phyloP scores from a whole-genome alignment of 1,140 invertebrate species.

The Cepaea nemoralis region DNA sequence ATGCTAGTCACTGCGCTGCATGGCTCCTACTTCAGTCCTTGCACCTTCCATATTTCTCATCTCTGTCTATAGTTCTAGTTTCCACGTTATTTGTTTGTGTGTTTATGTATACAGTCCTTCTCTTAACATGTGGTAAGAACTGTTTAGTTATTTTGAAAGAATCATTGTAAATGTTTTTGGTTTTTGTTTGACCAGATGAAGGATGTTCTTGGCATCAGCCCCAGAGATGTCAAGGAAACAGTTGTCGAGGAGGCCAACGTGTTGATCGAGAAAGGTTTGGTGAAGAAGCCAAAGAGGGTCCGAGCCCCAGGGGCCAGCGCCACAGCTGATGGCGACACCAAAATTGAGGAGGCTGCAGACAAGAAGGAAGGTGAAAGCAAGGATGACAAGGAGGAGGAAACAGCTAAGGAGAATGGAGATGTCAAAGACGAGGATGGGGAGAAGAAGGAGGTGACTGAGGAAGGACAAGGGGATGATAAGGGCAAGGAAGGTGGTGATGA shows the following conservation, averaged over 20 bases:
- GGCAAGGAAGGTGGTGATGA: neutral
- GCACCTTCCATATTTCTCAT: too few species aligned
- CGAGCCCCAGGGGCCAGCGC: constrained; percentile 50
- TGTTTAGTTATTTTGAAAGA: neutral
- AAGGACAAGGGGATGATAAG: neutral
- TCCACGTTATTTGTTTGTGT: too few species aligned
- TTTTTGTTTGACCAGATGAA: constrained; percentile 64
- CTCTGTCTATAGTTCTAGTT: too few species aligned
- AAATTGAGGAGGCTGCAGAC: constrained; percentile 48
- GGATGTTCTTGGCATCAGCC: constrained; percentile 70
- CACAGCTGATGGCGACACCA: constrained; percentile 40
- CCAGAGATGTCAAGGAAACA: constrained; percentile 68
- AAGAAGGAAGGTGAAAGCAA: constrained; percentile 35
- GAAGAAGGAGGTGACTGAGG: constrained; percentile 13
- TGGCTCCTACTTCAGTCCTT: too few species aligned
- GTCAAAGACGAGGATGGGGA: constrained; percentile 20
- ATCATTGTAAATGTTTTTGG: neutral
- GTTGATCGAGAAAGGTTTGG: constrained; percentile 72
- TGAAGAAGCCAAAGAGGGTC: constrained; percentile 73
- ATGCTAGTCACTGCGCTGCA: too few species aligned
- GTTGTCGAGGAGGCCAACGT: constrained; percentile 74
- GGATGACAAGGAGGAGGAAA: constrained; percentile 49
- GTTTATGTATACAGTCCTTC: neutral
- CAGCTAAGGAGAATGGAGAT: constrained; percentile 46
- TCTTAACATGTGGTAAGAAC: neutral